Evolutionary conservation across 2,113 vertebrate genomes (phyloP).

Genomic region (Motacilla tschutschensis): DNA sequence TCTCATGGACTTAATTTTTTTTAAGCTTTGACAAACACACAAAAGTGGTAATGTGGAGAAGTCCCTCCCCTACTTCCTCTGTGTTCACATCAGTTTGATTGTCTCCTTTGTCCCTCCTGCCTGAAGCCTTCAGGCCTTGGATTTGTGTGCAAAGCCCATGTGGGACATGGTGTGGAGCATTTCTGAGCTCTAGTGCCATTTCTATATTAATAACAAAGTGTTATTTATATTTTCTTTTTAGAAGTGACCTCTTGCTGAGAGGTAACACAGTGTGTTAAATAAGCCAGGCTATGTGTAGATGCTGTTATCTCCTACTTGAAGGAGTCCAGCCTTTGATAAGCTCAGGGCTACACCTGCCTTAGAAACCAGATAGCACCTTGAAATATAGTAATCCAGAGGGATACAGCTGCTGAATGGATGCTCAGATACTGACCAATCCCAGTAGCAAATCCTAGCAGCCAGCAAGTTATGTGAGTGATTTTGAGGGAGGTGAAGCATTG

Average conservation of each 20-base stretch:
- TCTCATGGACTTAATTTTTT: constrained; percentile 56
- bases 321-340: constrained; percentile 73
- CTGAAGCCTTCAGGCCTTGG: constrained; percentile 59
- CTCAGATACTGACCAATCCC: constrained; percentile 35
- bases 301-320: constrained; percentile 60
- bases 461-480: background rate
- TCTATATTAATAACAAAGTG: constrained; percentile 70
- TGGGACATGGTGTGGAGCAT: constrained; percentile 61
- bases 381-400: constrained; percentile 62
- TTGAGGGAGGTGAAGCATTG: constrained; percentile 7
- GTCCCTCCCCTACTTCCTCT: constrained; percentile 54
- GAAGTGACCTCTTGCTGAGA: constrained; percentile 67
- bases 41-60: constrained; percentile 78
- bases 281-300: constrained; percentile 67
- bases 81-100: constrained; percentile 34
- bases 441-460: constrained; percentile 20
- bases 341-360: constrained; percentile 81
- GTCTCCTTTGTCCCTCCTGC: constrained; percentile 52
- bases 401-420: constrained; percentile 40
- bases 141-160: constrained; percentile 62
- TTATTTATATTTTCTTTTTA: constrained; percentile 79
- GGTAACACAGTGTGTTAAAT: constrained; percentile 57
- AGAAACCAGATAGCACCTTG: constrained; percentile 79
- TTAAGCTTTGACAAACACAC: constrained; percentile 77
- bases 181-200: constrained; percentile 67